Conservation (phyloP, 2,888 invertebrate species). For the Mystacides longicornis region DNA sequence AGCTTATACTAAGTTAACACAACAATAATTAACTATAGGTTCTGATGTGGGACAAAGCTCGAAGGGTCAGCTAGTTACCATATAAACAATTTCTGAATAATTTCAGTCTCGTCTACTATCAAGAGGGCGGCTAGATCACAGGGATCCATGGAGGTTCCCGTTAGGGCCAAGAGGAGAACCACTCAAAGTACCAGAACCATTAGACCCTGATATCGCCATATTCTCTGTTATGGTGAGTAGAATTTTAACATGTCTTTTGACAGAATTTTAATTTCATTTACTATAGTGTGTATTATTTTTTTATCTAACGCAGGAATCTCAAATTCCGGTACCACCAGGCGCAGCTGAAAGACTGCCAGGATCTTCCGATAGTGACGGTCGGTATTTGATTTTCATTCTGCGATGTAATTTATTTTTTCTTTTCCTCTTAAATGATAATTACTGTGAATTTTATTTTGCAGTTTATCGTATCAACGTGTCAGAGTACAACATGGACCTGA, state of each 20-base stretch:
- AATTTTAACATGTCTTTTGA: background rate
- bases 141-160: constrained; percentile 24
- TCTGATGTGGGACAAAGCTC: too few species aligned
- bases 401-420: background rate
- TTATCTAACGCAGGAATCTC: background rate
- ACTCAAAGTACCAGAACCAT: constrained; percentile 20
- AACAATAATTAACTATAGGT: too few species aligned
- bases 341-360: background rate
- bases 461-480: constrained; percentile 31
- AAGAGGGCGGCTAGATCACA: constrained; percentile 20
- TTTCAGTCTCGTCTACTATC: constrained; percentile 20
- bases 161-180: constrained; percentile 25
- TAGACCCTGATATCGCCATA: constrained; percentile 22
- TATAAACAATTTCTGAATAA: background rate
- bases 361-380: background rate
- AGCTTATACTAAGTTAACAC: too few species aligned
- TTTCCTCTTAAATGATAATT: too few species aligned
- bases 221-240: background rate
- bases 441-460: constrained; percentile 19
- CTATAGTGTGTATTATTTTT: background rate
- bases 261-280: background rate
- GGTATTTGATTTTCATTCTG: background rate
- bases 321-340: background rate
- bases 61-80: too few species aligned
- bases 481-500: constrained; percentile 55